Base-by-base conservation (phyloP, 2,888 invertebrate species). In the Noctua janthina region DNA sequence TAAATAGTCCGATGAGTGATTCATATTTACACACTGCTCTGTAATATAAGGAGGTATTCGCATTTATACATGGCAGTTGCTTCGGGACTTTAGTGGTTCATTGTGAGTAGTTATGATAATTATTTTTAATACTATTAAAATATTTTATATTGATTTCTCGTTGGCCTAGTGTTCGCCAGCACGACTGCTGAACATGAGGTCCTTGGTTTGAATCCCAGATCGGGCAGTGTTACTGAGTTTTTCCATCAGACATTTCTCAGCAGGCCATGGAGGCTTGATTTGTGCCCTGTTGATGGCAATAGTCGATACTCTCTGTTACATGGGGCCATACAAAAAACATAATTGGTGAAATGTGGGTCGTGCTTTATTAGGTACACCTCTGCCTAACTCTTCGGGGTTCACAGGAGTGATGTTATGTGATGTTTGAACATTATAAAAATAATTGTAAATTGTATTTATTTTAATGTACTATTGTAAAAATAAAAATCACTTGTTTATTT, bases 41-140 rank as follows among this genome's bases (percentile, higher is more conserved):
- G 64, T 23, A 69, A 49, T 43, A 62, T 59, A 68, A 62, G 51
- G 15, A 46, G 13, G 23, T 54, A 54, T 39, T 62, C 54, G 62
- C n/a, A 72, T 62, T 62, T 43, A 56, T 49, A 64, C 17, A 39
- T 11, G 59, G n/a, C 72, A 75, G 56, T 73, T 75, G 23, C 23
- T 39, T 74, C 72, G n/a, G 13, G 29, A 39, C n/a, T 43, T n/a
- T 5, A 11, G 62, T 39, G 51, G n/a, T 68, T 29, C 17, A 5
- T 49, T 23, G 82, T 83, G 54, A 85, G 85, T 83, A 43, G 7
- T 0, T 17, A 11, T 4, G 7, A n/a, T 11, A 11, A 39, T 79
- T 68, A 56, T 39, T 70, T 62, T 51, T 20, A 49, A 39, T 76
- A 29, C 17, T 43, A 11, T 20, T 20, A 35, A 29, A 66, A 20